These are phyloP conservation scores for Margarornis squamiger DNA, from an alignment of 2,797 vertebrate species.

Conservation along the genomic window DNA sequence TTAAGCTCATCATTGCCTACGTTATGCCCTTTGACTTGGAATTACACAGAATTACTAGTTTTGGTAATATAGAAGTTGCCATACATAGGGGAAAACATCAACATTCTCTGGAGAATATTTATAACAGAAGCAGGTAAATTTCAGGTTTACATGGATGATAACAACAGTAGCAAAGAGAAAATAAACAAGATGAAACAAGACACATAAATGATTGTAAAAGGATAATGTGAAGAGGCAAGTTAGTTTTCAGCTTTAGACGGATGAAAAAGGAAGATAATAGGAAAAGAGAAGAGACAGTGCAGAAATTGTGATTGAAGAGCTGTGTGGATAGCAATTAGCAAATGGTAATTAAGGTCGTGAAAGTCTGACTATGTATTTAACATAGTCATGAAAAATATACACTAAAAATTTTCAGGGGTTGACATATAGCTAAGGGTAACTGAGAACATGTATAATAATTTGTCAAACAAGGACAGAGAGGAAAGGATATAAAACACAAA, in stretches of 20 bases:
- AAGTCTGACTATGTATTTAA: background rate
- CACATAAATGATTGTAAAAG: background rate
- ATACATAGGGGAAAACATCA: background rate
- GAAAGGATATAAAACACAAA: background rate
- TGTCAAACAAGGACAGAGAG: background rate
- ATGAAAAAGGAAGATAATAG: background rate
- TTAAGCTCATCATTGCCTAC: background rate
- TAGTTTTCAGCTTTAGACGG: background rate
- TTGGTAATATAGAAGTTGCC: background rate
- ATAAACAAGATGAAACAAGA: background rate
- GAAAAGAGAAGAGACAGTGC: background rate
- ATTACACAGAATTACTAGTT: background rate
- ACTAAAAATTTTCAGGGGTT: background rate
- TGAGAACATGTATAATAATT: background rate
- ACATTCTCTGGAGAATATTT: background rate
- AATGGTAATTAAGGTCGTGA: background rate
- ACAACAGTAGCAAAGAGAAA: background rate
- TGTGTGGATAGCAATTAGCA: background rate
- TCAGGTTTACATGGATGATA: background rate
- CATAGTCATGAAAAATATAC: background rate
- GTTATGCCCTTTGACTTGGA: background rate
- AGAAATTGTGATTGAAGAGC: slow-evolving; percentile 7
- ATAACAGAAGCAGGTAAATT: background rate
- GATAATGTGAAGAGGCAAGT: background rate
- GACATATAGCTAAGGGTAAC: background rate